Evolutionary conservation across 2,113 vertebrate genomes (phyloP).

Genomic region (Poeciliopsis turrubarensis): DNA sequence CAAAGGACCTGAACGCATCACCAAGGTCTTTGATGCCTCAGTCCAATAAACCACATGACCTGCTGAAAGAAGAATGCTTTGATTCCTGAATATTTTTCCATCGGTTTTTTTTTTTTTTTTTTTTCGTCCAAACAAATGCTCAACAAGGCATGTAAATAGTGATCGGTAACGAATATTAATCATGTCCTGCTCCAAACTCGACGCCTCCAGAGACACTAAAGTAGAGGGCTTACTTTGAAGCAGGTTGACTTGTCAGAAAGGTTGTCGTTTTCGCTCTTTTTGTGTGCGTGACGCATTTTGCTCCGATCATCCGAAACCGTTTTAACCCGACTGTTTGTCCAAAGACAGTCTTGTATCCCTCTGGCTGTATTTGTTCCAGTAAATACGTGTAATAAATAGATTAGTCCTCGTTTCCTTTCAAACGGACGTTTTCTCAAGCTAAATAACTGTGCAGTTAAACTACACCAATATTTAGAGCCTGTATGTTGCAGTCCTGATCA

Average conservation of each 20-base stretch:
- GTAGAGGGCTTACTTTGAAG: too few relatives aligned
- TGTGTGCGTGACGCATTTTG: background rate
- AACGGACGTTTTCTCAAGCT: background rate
- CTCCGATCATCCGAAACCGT: background rate
- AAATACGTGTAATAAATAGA: background rate
- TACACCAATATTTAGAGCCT: background rate
- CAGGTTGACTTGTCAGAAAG: too few relatives aligned
- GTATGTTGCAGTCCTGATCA: background rate
- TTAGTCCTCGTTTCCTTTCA: background rate
- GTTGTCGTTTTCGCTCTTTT: too few relatives aligned
- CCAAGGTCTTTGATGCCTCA: background rate
- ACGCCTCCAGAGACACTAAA: too few relatives aligned
- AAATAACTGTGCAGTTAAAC: too few relatives aligned
- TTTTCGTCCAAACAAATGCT: too few relatives aligned
- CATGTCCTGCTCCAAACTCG: background rate
- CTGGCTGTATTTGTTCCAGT: too few relatives aligned
- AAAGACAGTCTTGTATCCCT: background rate
- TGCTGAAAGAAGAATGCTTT: constrained; percentile 5
- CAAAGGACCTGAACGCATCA: constrained; percentile 25
- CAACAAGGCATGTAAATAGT: too few relatives aligned
- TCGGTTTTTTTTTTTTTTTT: too few relatives aligned
- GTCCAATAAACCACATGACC: constrained; percentile 18
- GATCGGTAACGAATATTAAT: background rate
- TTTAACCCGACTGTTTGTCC: background rate
- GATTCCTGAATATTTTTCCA: too few relatives aligned